Evolutionary conservation across 2,113 vertebrate species (phyloP), one percentile per base, ranked within the genome.

Genomic region (cat (Felis catus)): DNA sequence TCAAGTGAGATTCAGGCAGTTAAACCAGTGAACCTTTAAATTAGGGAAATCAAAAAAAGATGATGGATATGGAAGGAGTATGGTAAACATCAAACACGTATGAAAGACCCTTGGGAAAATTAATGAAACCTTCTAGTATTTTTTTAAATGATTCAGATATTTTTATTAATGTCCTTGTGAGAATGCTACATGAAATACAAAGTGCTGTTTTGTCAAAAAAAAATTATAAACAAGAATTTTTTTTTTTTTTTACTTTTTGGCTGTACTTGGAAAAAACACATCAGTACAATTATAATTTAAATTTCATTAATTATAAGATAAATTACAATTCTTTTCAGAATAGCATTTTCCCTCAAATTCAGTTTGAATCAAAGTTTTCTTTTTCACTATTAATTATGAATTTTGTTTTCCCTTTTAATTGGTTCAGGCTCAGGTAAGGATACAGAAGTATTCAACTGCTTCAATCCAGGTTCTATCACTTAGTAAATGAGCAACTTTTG

Each of bases 201-300:
- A 86, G n/a, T 93, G 68, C 33, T 27, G 5, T 66, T 80, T 93
- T 97, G 25, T 86, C 11, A 51, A 79, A 89, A 95, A 88, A 95
- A 86, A 66, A 21, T 66, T 86, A 90, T 21, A 90, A 76, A 51
- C 27, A 3, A 83, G 53, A 14, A 78, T 78, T 33, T 29, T 48
- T 45, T 74, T n/a, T 74, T 41, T 36, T 76, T 76, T 31, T 83
- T 36, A 29, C 5, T 16, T 89, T 94, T 86, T 86, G 14, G 25
- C 5, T 89, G 53, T 82, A 48, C 33, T 55, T 79, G 33, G 29
- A 48, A 45, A 55, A 93, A 89, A 8, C 16, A 82, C 19, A 2
- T 45, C 79, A 33, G 11, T 86, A 15, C 4, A 89, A 15, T 93
- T 95, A 51, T 82, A 80, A 76, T 74, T 93, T 93, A 81, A 91